A percentile compares a stretch with the other conserved stretches of the same genome.
These are phyloP conservation scores for Anarhynchus alexandrinus DNA, from an alignment of 2,113 vertebrate genomes.

Conservation along the genomic window DNA sequence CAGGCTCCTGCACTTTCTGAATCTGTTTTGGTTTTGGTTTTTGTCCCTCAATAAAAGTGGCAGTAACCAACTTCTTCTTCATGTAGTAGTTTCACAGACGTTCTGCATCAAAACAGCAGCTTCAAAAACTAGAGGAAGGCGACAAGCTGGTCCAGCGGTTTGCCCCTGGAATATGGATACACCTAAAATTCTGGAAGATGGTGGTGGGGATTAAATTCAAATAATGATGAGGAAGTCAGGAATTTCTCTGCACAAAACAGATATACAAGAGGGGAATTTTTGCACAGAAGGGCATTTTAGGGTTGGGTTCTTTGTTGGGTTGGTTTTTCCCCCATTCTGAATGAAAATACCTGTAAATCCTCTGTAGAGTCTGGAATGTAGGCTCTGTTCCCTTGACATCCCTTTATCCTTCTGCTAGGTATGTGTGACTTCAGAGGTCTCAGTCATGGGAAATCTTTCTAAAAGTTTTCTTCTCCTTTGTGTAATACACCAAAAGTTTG, in stretches of 20 bases:
- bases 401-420: not conserved
- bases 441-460: not conserved
- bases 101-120: not conserved
- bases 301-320: not conserved
- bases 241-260: not conserved
- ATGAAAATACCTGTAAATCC: not conserved
- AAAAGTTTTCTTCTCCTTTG: not conserved
- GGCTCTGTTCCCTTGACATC: not conserved
- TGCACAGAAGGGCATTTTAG: not conserved
- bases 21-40: not conserved
- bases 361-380: not conserved
- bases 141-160: not conserved
- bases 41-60: not conserved
- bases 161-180: not conserved
- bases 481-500: not conserved
- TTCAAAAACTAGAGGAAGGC: not conserved
- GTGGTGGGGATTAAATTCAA: not conserved
- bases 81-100: not conserved
- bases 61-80: not conserved
- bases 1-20: not conserved
- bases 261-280: not conserved
- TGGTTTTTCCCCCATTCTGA: not conserved
- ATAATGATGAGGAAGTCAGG: not conserved
- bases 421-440: not conserved
- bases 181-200: not conserved